These are phyloP conservation scores for Caenorhabditis sp. DNA, from an alignment of 2,888 invertebrate species.

Conservation along the genomic window DNA sequence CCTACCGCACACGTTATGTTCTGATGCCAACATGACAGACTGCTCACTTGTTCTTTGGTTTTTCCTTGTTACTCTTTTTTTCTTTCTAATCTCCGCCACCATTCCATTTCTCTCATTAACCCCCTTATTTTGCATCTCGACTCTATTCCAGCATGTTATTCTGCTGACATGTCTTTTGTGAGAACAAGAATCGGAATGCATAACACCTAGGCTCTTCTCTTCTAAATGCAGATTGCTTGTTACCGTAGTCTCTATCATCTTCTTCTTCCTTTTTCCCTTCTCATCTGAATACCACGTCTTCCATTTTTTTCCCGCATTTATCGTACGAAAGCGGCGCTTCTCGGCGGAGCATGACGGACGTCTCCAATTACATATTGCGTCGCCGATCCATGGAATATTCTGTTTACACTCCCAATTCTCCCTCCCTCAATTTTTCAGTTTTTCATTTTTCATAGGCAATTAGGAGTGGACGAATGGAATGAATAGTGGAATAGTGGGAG, in stretches of 20 bases:
- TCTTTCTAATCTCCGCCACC: background rate
- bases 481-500: no score
- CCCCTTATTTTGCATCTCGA: background rate
- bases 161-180: no score
- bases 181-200: no score
- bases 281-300: background rate
- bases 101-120: background rate
- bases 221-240: background rate
- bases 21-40: no score
- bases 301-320: slow-evolving; percentile 31
- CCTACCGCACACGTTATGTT: no score
- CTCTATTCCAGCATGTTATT: background rate
- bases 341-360: slow-evolving; percentile 41
- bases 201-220: no score
- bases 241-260: slow-evolving; percentile 5
- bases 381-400: slow-evolving; percentile 56
- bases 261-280: background rate
- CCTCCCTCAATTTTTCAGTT: slow-evolving; percentile 11
- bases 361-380: slow-evolving; percentile 58
- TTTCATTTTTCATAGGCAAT: slow-evolving; percentile 61
- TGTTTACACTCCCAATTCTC: slow-evolving; percentile 51
- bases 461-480: slow-evolving; percentile 15
- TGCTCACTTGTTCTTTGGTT: no score
- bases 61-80: no score
- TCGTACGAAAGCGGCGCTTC: slow-evolving; percentile 16